These are phyloP conservation scores for Myotis brandtii DNA, from an alignment of 2,113 vertebrate species.

Conservation along the genomic window DNA sequence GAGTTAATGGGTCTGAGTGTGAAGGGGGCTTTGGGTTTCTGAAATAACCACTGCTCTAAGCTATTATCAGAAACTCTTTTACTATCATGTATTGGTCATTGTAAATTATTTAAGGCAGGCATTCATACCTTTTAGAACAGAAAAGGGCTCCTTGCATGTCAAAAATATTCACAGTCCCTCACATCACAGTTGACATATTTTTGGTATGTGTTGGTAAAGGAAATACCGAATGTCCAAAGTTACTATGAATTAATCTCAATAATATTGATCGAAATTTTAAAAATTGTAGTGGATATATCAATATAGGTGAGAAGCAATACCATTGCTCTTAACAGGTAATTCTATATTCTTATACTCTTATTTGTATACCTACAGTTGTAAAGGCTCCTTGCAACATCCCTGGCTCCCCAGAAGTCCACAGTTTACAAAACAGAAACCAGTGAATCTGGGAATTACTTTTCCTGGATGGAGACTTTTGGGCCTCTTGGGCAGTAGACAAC, in stretches of 20 bases:
- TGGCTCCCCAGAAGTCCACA: not conserved
- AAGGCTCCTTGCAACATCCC: not conserved
- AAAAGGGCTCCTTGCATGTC: not conserved
- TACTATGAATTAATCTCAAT: constrained; percentile 3
- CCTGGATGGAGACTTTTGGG: not conserved
- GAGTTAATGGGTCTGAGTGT: not conserved
- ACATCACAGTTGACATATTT: not conserved
- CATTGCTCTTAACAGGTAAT: not conserved
- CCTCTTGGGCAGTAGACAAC: not conserved
- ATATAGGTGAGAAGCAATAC: not conserved
- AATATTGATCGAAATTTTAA: not conserved
- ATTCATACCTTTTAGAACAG: not conserved
- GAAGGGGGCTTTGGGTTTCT: not conserved
- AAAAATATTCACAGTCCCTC: not conserved
- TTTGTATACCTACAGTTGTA: not conserved
- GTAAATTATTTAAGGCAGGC: not conserved
- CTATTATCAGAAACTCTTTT: not conserved
- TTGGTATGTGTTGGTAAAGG: not conserved
- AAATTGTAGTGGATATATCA: not conserved
- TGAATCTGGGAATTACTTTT: not conserved
- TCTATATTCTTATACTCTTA: not conserved
- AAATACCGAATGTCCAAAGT: not conserved
- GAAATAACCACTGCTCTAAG: not conserved
- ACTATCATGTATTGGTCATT: not conserved
- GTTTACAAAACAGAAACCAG: not conserved